Base-by-base conservation (phyloP, 30 jellyfish, hydroid and myxozoan species). In the Morbakka virulenta region DNA sequence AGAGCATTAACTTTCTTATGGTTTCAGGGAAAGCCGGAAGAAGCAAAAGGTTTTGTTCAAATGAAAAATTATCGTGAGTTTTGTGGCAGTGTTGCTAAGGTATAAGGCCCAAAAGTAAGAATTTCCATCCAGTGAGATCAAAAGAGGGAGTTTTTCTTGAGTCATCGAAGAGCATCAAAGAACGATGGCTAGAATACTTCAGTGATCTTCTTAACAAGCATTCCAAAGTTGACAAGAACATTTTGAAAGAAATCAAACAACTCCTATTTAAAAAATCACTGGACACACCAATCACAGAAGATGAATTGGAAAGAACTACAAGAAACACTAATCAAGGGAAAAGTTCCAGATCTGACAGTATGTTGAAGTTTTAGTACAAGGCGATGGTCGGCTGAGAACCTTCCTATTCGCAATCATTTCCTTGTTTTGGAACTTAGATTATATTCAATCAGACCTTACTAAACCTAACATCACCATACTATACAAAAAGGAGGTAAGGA, bases 131-230 rank as follows among this genome's bases (percentile, higher is more conserved):
- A 4, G 35, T 69, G 6, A 22, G 78, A 35, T 27, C 78, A 32
- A 69, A 69, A 30, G 78, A 69, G 20, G 81, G 81, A 12, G 30
- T 3, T 4, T 33, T 69, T n/a, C 79, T 69, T n/a, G 26, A 4
- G 17, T 35, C 69, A 57, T 2, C 70, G 31, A 36, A 72, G 6
- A 29, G 25, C 12, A 72, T 72, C 74, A 72, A 72, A 72, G 83
- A 69, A n/a, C 33, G 81, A 29, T 11, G 31, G 57, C 29, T 4
- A 12, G 57, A 69, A 22, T 25, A 69, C 6, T 69, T 69, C 57
- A 69, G 78, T 36, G 81, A 69, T 27, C 81, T 69, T 32, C 78
- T 69, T 17, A 69, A 69, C 47, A 76, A 69, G 47, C 79, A 76
- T 21, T 0, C 82, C 25, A 35, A 69, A 32, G 82, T 69, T 20